These are phyloP conservation scores for Coturnix japonica DNA, from an alignment of 2,113 vertebrate species.

Conservation along the genomic window DNA sequence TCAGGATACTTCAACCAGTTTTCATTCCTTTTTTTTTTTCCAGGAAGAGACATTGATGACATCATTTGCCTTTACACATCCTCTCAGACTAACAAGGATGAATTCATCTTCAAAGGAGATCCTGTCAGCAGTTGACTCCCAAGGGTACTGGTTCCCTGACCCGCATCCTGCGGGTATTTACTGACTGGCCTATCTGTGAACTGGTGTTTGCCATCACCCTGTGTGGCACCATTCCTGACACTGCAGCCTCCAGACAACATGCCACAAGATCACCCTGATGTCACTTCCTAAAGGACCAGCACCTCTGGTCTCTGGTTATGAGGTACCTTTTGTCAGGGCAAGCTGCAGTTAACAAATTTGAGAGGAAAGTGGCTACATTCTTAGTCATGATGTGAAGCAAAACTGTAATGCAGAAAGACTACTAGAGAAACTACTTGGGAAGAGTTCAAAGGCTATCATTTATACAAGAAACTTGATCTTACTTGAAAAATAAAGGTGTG, in stretches of 20 bases:
- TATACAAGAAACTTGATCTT: constrained; percentile 51
- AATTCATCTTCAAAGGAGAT: background rate
- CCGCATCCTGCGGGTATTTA: background rate
- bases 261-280: background rate
- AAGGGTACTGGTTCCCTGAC: background rate
- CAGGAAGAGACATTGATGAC: background rate
- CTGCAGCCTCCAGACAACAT: background rate
- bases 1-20: background rate
- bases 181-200: background rate
- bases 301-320: background rate
- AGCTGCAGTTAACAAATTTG: background rate
- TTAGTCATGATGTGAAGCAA: background rate
- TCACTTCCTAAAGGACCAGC: background rate
- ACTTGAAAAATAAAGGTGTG: constrained; percentile 66
- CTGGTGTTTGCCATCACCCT: background rate
- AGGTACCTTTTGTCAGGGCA: background rate
- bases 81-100: background rate
- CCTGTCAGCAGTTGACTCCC: background rate
- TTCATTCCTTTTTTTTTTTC: background rate
- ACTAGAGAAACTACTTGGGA: constrained; percentile 11
- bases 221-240: background rate
- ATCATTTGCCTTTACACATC: background rate
- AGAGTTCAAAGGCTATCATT: constrained; percentile 56
- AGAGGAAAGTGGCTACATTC: background rate
- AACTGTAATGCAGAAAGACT: background rate